Base-by-base conservation (phyloP, 2,888 invertebrate species). In the Eucera pruinosa region DNA sequence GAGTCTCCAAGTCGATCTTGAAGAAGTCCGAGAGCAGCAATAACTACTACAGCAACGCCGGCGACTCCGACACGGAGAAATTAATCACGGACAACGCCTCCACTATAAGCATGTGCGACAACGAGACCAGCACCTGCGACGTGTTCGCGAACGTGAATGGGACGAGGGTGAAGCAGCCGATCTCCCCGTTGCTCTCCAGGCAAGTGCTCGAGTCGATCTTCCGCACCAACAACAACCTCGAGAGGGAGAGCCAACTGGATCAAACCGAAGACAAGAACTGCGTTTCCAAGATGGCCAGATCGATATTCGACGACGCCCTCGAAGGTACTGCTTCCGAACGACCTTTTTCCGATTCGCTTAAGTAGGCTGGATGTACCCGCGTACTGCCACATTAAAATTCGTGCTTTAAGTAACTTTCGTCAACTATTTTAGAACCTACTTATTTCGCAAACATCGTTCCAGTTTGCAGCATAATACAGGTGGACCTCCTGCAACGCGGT, bases 21-120 rank as follows among this genome's bases (percentile, higher is more conserved):
- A 96, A 96, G 93, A 96, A 96, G 92, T 95, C 96, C 58, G 95
- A 96, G 86, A 93, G 95, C 89, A 93, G 93, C 84, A 92, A 93
- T 80, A 93, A 93, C 84, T 92, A 91, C 78, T 89, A 89, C 72
- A 88, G 86, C 76, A 92, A 92, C 78, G 89, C 91, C 60, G 92
- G 93, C 74, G 96, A 96, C 92, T 95, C 95, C 69, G 96, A 96
- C 92, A 96, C 95, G 86, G 96, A 96, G 92, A 94, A 96, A 81
- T 93, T 96, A 58, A 95, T 96, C 86, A 94, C 95, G 54, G 95
- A 95, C 89, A 95, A 94, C 86, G 93, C 94, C 87, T 95, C 95
- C 60, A 93, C 93, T 57, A 93, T 93, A 47, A 94, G 94, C 68
- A 93, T 94, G 75, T 95, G 94, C 78, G 93, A 94, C 81, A 94